phyloP scores from a whole-genome alignment of 2,888 invertebrate genomes.

The Nephrotoma guestfalica region DNA sequence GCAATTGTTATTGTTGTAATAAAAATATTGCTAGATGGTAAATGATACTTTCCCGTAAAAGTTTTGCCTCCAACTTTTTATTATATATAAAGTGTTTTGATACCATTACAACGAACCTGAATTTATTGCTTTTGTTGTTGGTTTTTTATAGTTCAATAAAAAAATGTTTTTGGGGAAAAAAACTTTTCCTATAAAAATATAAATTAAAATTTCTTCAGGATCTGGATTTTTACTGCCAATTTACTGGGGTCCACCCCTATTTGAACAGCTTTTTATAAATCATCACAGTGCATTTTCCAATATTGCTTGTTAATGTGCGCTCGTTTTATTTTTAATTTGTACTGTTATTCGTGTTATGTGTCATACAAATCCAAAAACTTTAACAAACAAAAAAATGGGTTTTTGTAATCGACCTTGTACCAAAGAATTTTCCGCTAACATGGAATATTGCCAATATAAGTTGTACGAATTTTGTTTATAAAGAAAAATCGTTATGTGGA shows the following conservation, averaged over 20 bases:
- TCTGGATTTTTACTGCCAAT: background rate
- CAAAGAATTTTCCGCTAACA: background rate
- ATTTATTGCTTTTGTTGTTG: background rate
- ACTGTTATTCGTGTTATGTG: background rate
- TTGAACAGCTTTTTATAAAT: background rate
- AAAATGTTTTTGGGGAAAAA: background rate
- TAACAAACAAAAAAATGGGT: background rate
- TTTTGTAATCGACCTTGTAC: background rate
- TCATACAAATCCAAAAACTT: background rate
- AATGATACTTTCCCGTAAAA: background rate
- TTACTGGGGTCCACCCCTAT: background rate
- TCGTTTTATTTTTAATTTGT: background rate
- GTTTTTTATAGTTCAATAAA: background rate
- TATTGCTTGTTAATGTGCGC: background rate
- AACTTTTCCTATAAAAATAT: background rate
- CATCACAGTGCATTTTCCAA: background rate
- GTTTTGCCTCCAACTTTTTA: background rate
- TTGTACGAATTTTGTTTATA: background rate
- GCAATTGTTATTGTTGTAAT: background rate
- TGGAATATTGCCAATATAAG: background rate
- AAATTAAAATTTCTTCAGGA: background rate
- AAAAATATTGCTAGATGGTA: background rate
- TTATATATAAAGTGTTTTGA: background rate
- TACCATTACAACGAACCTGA: background rate
- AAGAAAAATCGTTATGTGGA: background rate